Evolutionary conservation across 2,113 vertebrate species (phyloP).

Genomic region (Forbesichthys agassizii): DNA sequence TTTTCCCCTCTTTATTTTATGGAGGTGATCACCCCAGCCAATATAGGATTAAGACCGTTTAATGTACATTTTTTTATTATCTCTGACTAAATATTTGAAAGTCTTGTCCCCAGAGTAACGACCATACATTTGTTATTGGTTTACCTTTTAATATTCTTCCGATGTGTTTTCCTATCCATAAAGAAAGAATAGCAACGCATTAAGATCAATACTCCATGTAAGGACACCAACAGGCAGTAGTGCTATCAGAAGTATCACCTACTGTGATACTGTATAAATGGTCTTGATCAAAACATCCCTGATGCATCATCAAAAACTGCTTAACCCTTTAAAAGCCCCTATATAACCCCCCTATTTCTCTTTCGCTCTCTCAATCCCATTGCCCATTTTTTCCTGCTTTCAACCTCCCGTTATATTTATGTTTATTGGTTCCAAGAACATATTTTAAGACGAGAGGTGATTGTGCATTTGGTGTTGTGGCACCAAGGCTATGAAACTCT

Average conservation of each 20-base stretch:
- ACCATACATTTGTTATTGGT: slow-evolving; percentile 20
- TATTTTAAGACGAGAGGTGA: no score
- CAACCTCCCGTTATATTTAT: slow-evolving; percentile 82
- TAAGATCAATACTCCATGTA: slow-evolving; percentile 1
- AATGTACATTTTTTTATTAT: slow-evolving; percentile 66
- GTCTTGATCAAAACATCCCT: no score
- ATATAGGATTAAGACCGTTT: slow-evolving; percentile 72
- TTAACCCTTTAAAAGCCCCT: no score
- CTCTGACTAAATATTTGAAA: slow-evolving; percentile 30
- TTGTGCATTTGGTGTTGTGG: no score
- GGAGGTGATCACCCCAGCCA: slow-evolving; percentile 63
- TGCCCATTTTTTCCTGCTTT: slow-evolving; percentile 32
- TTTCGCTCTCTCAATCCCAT: slow-evolving; percentile 17
- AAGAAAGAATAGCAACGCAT: background rate
- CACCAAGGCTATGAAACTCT: no score
- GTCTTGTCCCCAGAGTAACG: slow-evolving; percentile 34
- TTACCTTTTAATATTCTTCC: slow-evolving; percentile 21
- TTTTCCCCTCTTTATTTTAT: slow-evolving; percentile 43
- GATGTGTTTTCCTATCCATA: slow-evolving; percentile 13
- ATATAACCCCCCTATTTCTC: background rate
- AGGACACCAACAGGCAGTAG: background rate
- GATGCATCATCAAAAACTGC: no score
- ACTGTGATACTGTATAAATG: no score
- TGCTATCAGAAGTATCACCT: background rate
- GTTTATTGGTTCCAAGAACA: slow-evolving; percentile 56